Percentiles rank a stretch among this genome's conserved stretches.
Evolutionary conservation across 2,888 invertebrate species (phyloP).

Genomic region (Dioctria rufipes): DNA sequence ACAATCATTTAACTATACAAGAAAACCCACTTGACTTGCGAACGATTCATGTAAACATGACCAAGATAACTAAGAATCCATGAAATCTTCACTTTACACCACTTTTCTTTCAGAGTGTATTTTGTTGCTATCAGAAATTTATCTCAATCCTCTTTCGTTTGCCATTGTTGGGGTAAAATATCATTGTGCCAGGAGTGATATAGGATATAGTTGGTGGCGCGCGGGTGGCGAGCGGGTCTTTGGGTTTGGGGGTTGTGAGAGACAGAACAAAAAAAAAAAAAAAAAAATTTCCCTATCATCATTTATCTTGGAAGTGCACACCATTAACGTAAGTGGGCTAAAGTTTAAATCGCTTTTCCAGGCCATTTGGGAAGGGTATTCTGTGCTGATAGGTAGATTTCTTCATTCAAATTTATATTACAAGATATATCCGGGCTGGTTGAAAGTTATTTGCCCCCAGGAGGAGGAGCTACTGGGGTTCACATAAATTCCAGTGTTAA

Average conservation of each 20-base stretch:
- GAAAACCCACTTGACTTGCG: neutral
- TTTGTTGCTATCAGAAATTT: constrained; percentile 36
- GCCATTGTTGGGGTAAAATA: constrained; percentile 33
- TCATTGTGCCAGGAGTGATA: neutral
- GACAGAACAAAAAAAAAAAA: neutral
- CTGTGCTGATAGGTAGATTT: constrained; percentile 55
- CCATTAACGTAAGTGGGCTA: constrained; percentile 56
- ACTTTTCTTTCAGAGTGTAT: constrained; percentile 14
- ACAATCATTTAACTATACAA: neutral
- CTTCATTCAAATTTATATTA: constrained; percentile 48
- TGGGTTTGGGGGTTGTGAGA: neutral
- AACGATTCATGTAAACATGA: constrained; percentile 31
- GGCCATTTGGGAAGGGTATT: constrained; percentile 58
- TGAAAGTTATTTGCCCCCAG: constrained; percentile 27
- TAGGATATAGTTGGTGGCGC: neutral
- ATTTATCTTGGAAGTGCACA: constrained; percentile 57
- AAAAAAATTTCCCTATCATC: constrained; percentile 52
- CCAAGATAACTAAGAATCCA: constrained; percentile 42
- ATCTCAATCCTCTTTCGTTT: constrained; percentile 33
- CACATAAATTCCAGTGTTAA: constrained; percentile 43
- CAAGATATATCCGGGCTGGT: constrained; percentile 16
- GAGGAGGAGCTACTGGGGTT: constrained; percentile 3
- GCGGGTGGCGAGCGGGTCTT: neutral
- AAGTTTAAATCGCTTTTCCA: constrained; percentile 60
- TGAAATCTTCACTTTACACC: constrained; percentile 36